A percentile compares a stretch with the other conserved stretches of the same genome.
These are phyloP conservation scores for Caloenas nicobarica DNA, from an alignment of 2,113 vertebrate genomes.

Conservation along the genomic window DNA sequence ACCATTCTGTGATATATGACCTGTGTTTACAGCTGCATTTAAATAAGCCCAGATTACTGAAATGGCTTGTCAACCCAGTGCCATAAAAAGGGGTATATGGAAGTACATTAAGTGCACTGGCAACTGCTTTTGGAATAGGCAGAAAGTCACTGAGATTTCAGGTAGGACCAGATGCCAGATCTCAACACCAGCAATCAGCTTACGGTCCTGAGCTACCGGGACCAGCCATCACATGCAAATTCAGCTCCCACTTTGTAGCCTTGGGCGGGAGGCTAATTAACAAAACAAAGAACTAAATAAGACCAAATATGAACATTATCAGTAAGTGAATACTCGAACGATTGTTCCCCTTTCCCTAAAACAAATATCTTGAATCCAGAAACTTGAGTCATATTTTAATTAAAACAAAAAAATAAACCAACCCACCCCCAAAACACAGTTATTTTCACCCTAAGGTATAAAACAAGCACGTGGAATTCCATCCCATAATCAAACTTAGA, in stretches of 20 bases:
- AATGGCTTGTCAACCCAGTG: neutral
- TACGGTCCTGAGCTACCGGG: neutral
- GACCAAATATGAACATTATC: neutral
- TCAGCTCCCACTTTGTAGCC: neutral
- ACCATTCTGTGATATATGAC: too few relatives aligned
- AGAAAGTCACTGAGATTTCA: neutral
- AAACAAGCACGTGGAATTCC: neutral
- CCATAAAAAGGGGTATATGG: neutral
- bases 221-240: neutral
- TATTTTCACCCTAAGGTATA: neutral
- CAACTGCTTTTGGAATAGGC: neutral
- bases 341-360: neutral
- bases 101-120: neutral
- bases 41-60: neutral
- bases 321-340: neutral
- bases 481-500: neutral
- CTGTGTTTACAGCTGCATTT: neutral
- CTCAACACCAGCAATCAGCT: neutral
- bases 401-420: neutral
- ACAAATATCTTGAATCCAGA: neutral
- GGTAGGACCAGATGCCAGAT: accelerated
- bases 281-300: neutral
- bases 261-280: neutral
- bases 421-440: neutral
- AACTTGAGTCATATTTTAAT: neutral